Evolutionary conservation across 2,113 vertebrate genomes (phyloP).

Genomic region (Gambusia holbrooki): DNA sequence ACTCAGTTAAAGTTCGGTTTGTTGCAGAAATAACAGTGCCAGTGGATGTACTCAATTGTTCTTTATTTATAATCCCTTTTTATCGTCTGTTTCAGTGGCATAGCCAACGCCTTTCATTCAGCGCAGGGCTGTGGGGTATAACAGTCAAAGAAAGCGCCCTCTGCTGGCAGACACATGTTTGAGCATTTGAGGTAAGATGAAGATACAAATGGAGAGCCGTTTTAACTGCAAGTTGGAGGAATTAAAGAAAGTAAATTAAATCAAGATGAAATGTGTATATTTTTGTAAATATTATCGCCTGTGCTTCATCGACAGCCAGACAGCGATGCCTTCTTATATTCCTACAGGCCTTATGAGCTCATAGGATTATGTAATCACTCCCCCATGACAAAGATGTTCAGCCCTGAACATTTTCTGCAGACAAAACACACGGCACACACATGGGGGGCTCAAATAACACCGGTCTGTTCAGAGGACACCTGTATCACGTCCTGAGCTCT

Average conservation of each 20-base stretch:
- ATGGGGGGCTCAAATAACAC: conserved; percentile 50
- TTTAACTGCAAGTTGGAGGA: conserved; percentile 28
- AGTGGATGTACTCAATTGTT: neutral
- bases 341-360: conserved; percentile 72
- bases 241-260: neutral
- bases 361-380: conserved; percentile 74
- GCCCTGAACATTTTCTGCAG: conserved; percentile 55
- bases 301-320: conserved; percentile 51
- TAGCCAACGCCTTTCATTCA: conserved; percentile 49
- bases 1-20: conserved; percentile 17
- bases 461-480: conserved; percentile 29
- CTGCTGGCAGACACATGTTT: conserved; percentile 70
- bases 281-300: conserved; percentile 2
- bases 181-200: conserved; percentile 19
- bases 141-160: conserved; percentile 57
- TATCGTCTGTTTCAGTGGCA: conserved; percentile 26
- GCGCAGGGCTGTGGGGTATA: conserved; percentile 52
- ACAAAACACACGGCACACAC: conserved; percentile 65
- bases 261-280: neutral
- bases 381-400: conserved; percentile 69
- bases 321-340: conserved; percentile 68
- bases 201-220: conserved; percentile 19
- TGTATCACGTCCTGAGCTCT: conserved; percentile 13
- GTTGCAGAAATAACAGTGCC: neutral
- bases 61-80: conserved; percentile 28